These are phyloP conservation scores for Phenganax stokvisi DNA, from an alignment of 92 coral and sea anemone species.

Conservation along the genomic window DNA sequence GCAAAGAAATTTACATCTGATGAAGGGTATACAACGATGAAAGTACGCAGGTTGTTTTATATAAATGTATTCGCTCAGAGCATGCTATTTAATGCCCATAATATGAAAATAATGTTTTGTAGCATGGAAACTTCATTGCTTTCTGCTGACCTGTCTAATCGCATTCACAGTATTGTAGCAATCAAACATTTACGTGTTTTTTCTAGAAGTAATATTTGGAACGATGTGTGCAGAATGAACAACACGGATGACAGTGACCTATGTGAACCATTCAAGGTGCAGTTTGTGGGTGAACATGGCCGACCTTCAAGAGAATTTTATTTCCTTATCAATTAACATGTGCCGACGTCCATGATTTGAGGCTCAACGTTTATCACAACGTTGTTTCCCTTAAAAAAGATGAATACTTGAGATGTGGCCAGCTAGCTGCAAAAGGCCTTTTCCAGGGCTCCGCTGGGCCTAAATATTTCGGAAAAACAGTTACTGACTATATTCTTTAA, in stretches of 20 bases:
- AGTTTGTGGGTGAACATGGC: neutral
- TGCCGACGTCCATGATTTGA: slow-evolving; percentile 18
- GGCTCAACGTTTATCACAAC: slow-evolving; percentile 39
- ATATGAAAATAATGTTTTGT: too few relatives aligned
- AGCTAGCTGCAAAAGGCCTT: slow-evolving; percentile 37
- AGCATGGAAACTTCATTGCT: too few relatives aligned
- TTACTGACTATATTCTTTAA: slow-evolving; percentile 6
- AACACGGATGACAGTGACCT: neutral
- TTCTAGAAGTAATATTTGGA: neutral
- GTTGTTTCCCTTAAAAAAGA: slow-evolving; percentile 18
- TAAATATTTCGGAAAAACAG: slow-evolving; percentile 37
- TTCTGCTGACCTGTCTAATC: too few relatives aligned
- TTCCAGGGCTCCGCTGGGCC: slow-evolving; percentile 48
- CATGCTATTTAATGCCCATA: too few relatives aligned
- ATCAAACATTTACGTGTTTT: too few relatives aligned
- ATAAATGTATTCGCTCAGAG: too few relatives aligned
- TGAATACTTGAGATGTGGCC: slow-evolving; percentile 14
- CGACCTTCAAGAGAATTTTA: slow-evolving; percentile 11
- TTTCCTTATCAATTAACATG: slow-evolving; percentile 4
- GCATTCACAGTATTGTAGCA: too few relatives aligned
- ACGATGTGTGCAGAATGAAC: neutral
- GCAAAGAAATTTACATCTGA: neutral
- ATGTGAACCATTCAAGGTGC: neutral
- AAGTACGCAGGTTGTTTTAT: neutral
- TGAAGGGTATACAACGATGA: neutral